Base-by-base conservation (phyloP, 2,888 invertebrate species). In the Eilema sororculum region DNA sequence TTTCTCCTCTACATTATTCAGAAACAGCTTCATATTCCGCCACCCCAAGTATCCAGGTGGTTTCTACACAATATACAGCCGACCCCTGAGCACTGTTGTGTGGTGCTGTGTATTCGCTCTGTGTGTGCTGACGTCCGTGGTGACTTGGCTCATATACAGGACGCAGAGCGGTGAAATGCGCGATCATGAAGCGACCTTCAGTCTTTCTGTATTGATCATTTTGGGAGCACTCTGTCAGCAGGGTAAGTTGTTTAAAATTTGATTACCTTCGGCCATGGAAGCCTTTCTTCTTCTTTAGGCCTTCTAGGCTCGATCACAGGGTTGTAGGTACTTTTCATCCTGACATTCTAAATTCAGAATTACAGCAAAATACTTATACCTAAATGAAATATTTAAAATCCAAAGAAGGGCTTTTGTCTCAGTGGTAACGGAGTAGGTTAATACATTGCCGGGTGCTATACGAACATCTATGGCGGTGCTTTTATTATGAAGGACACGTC, bases 11-110 rank as follows among this genome's bases (percentile, higher is more conserved):
- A 24, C 16, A 3, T 28, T 28, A n/a, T 24, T 22, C 37, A 97
- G 97, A 73, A 96, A 96, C 2, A 93, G 95, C 62, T 97, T 97
- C 83, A 96, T 97, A 72, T 96, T 97, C 82, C 96, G 97, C 0
- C 97, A 97, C 84, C 97, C 97, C 0, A 96, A 96, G 78, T 94
- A 95, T 58, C 94, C 95, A 0, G 94, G 95, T 59, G 95, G 96
- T 28, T 95, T 96, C 80, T 96, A 95, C 73, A 96, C 96, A 58
- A 96, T 97, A 33, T 97, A 97, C 86, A 92, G 96, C 0, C 95
- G 96, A 41, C 97, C 97, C 0, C 93, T 97, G 60, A 92, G 95
- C 10, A 86, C 86, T 52, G 85, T 87, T 2, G 96, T 97, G 2
- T 97, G 96, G 96, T 90, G 95, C 57, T 92, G 96, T 73, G 90